Conservation (phyloP, 2,888 invertebrate genomes). For the Chorisops tibialis region DNA sequence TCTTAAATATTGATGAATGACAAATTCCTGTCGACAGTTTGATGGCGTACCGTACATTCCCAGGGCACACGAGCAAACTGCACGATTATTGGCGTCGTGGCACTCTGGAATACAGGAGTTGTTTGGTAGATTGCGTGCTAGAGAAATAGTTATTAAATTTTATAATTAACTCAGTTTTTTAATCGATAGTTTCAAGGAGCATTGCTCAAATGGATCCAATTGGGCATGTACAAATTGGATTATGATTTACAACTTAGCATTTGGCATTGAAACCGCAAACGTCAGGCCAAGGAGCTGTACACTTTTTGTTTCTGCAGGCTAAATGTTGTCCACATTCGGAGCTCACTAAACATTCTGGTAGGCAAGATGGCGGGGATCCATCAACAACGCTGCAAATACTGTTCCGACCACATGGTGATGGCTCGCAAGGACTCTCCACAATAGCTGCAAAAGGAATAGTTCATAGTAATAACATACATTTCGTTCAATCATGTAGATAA, state of each 20-base stretch:
- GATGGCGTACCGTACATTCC: constrained; percentile 77
- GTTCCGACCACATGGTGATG: constrained; percentile 76
- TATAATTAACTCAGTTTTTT: background rate
- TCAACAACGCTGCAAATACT: constrained; percentile 70
- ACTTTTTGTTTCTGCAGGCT: constrained; percentile 75
- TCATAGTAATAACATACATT: background rate
- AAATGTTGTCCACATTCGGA: constrained; percentile 71
- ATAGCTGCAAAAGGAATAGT: constrained; percentile 38
- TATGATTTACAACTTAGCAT: constrained; percentile 73
- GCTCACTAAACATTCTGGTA: constrained; percentile 74
- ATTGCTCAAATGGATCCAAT: constrained; percentile 76
- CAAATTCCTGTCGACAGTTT: constrained; percentile 72
- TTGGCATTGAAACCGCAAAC: constrained; percentile 73
- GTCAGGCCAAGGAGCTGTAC: constrained; percentile 72
- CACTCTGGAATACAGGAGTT: constrained; percentile 70
- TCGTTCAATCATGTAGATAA: constrained; percentile 55
- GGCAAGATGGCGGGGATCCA: constrained; percentile 70
- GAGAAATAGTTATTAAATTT: constrained; percentile 23
- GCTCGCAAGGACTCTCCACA: constrained; percentile 73
- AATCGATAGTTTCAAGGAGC: constrained; percentile 52
- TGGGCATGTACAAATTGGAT: too few relatives aligned
- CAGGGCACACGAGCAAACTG: constrained; percentile 71
- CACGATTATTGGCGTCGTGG: constrained; percentile 61
- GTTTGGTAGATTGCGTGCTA: constrained; percentile 52
- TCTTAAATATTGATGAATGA: constrained; percentile 69